Evolutionary conservation across 2,113 vertebrate species (phyloP), one percentile per base, ranked within the genome.

Genomic region (Jaculus jaculus): DNA sequence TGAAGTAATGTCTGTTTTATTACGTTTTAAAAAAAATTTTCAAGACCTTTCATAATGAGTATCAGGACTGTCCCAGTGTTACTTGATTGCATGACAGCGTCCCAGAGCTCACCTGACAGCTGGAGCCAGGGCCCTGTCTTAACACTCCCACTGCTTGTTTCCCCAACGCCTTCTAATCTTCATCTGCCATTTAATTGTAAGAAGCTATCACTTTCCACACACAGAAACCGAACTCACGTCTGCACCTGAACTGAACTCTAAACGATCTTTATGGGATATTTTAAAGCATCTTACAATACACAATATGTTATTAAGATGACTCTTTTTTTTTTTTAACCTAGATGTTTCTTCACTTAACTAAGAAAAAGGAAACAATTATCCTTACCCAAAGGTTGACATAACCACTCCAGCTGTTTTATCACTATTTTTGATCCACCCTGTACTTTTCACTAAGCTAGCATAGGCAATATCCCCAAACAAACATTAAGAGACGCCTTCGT

Each of bases 231-330:
- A 91, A 87, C 80, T 20, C n/a, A 77, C 7, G 0, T 17, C 51
- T 80, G 68, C 89, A 87, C 95, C 3, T 66, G 34, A 0, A 84
- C 37, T 51, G n/a, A 51, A 23, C 66, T 58, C 72, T 94, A 34
- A 97, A 93, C 91, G 85, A 95, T 58, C 34, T 88, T 2, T 47
- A 74, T 73, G 18, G 1, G 79, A 91, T 74, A 37, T 80, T 47
- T 73, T 83, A 88, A 95, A 93, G 26, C 69, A 89, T 7, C 24
- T 87, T 66, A 63, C 85, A 96, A 89, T 81, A 60, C 16, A 80
- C 0, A 47, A 0, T 30, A 39, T 39, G 92, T 96, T 88, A 72
- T 92, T 95, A 92, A 42, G 92, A 74, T 4, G 42, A 47, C 42
- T 47, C 8, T 47, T 47, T 47, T 47, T 47, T 47, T 47, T 47